Percentiles rank a stretch among this genome's conserved stretches.
Conservation (phyloP, 2,797 vertebrate genomes). For the Malacoctenus gilli region DNA sequence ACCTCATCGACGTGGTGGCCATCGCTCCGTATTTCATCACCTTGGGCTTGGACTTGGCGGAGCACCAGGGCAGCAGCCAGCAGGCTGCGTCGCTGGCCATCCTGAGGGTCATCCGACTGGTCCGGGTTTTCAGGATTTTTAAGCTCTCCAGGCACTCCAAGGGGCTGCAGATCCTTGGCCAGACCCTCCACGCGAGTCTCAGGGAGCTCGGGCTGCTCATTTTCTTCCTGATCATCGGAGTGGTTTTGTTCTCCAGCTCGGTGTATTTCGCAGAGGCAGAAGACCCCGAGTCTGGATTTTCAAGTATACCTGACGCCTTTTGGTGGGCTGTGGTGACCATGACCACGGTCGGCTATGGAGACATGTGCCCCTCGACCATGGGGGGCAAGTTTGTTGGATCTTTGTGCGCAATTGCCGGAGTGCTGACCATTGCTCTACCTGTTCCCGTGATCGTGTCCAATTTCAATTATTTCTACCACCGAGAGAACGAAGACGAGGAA, state of each 20-base stretch:
- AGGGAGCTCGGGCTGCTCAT: slow-evolving; percentile 91
- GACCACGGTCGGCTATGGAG: slow-evolving; percentile 97
- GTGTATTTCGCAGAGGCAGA: slow-evolving; percentile 95
- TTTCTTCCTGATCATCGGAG: slow-evolving; percentile 93
- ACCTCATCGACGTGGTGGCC: slow-evolving; percentile 92
- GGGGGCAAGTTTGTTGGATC: slow-evolving; percentile 96
- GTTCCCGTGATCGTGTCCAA: slow-evolving; percentile 97
- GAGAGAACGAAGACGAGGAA: slow-evolving; percentile 89
- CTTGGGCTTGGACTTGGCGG: slow-evolving; percentile 86
- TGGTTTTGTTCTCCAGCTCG: slow-evolving; percentile 94
- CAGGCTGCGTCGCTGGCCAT: slow-evolving; percentile 90
- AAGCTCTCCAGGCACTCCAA: slow-evolving; percentile 93
- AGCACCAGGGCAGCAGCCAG: slow-evolving; percentile 86
- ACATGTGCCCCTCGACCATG: slow-evolving; percentile 95
- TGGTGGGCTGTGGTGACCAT: slow-evolving; percentile 99
- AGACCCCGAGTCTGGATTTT: slow-evolving; percentile 86
- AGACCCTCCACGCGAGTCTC: slow-evolving; percentile 91
- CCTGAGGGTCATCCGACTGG: slow-evolving; percentile 89
- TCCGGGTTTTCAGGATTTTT: slow-evolving; percentile 91
- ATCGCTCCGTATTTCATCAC: slow-evolving; percentile 94
- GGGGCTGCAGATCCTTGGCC: slow-evolving; percentile 90
- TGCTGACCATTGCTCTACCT: slow-evolving; percentile 92
- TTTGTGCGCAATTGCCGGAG: slow-evolving; percentile 92
- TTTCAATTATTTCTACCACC: slow-evolving; percentile 98
- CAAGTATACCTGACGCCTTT: slow-evolving; percentile 93